Evolutionary conservation across 2,797 vertebrate species (phyloP).

Genomic region (Trichosurus vulpecula): DNA sequence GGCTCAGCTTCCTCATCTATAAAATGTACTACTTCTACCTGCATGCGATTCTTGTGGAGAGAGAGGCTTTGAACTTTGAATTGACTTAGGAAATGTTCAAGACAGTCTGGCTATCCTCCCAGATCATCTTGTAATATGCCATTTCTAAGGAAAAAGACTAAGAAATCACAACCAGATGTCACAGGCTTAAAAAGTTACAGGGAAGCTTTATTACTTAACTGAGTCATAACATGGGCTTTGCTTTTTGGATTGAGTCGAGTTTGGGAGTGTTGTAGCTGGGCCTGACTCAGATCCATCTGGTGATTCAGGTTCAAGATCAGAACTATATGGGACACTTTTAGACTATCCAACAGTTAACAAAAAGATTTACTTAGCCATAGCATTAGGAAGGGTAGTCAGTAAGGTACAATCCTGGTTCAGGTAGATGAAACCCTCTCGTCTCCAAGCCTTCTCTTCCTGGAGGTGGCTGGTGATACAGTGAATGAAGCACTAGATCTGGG

Average conservation of each 20-base stretch:
- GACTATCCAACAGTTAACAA: neutral
- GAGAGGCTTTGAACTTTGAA: neutral
- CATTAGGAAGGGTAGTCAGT: neutral
- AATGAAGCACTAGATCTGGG: neutral
- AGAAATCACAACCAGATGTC: slow-evolving; percentile 14
- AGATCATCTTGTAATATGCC: neutral
- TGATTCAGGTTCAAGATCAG: neutral
- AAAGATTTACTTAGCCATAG: neutral
- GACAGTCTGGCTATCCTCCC: neutral
- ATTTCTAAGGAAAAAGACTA: slow-evolving; percentile 42
- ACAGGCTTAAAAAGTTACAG: neutral
- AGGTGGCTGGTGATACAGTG: neutral
- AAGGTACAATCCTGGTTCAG: neutral
- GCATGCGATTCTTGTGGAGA: neutral
- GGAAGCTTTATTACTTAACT: neutral
- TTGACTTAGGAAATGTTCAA: neutral
- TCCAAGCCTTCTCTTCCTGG: neutral
- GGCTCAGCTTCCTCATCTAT: neutral
- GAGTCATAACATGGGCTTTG: slow-evolving; percentile 36
- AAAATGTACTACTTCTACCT: neutral
- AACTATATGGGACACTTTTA: neutral
- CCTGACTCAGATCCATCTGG: neutral
- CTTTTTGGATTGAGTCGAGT: neutral
- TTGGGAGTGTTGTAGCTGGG: neutral
- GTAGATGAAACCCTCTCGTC: neutral